phyloP scores from a whole-genome alignment of 1,140 invertebrate genomes.

The Hyphantria cunea region DNA sequence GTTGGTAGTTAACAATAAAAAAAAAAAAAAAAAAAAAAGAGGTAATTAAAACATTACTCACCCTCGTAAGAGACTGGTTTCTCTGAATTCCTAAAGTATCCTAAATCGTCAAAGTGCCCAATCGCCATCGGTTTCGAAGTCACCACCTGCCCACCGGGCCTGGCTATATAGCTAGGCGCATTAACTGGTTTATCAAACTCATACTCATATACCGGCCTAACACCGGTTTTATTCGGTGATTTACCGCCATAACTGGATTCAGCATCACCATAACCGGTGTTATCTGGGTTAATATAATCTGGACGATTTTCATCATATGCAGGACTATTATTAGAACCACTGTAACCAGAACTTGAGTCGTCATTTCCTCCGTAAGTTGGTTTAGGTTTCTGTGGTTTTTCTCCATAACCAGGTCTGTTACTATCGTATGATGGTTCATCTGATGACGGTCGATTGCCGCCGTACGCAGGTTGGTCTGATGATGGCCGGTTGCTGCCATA shows the following conservation, averaged over 20 bases:
- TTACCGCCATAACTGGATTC: slow-evolving; percentile 25
- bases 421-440: background rate
- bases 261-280: slow-evolving; percentile 6
- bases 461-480: slow-evolving; percentile 7
- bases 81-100: slow-evolving; percentile 39
- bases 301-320: slow-evolving; percentile 9
- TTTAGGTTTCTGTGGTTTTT: slow-evolving; percentile 20
- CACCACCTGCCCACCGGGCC: slow-evolving; percentile 55
- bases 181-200: slow-evolving; percentile 53
- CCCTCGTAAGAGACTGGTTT: slow-evolving; percentile 51
- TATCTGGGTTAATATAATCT: slow-evolving; percentile 25
- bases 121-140: slow-evolving; percentile 63
- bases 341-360: slow-evolving; percentile 3
- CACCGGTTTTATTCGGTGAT: slow-evolving; percentile 33
- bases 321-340: slow-evolving; percentile 1
- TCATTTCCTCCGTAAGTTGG: slow-evolving; percentile 22
- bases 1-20: too few species aligned
- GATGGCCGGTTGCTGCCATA: background rate
- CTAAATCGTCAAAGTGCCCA: slow-evolving; percentile 55
- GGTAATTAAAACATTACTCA: slow-evolving; percentile 38
- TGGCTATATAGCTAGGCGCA: slow-evolving; percentile 53
- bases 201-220: slow-evolving; percentile 66
- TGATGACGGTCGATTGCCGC: slow-evolving; percentile 10
- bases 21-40: background rate
- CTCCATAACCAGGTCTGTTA: slow-evolving; percentile 1